Evolutionary conservation across 2,113 vertebrate genomes (phyloP), one percentile per base, ranked within the genome.

Genomic region (Prunella fulvescens): DNA sequence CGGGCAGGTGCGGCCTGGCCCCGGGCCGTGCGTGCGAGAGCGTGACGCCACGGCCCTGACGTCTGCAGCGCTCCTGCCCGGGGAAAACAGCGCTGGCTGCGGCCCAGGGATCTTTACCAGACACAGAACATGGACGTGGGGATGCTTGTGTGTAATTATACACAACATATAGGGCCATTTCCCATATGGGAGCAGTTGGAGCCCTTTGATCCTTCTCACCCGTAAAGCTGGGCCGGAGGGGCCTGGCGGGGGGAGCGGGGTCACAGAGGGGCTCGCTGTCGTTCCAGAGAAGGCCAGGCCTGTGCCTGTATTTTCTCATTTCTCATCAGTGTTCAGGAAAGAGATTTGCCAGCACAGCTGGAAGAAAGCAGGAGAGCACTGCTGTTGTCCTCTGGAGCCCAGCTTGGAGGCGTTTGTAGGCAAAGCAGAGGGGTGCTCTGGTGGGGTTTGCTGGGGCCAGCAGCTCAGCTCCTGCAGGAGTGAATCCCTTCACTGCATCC

Each of bases 151-250:
- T 67, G 71, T 83, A 78, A 95, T 94, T 86, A 78, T 7, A 83
- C 80, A 81, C 64, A 91, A 51, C 4, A 0, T 67, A 76, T 33
- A 93, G 56, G 91, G 61, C 90, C 61, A 88, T 42, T 90, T 80
- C 9, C 86, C 95, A 96, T 95, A 88, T 94, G 95, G 90, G 88
- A 95, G 92, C 88, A 92, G 31, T 76, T 83, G 90, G 79, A 78
- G 65, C 69, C 48, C 92, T 96, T 96, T 93, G 93, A 97, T 96
- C 90, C 86, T 81, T 78, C 92, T 90, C 61, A 25, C 86, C 92
- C 82, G 2, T 93, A 94, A 95, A 86, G 39, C 64, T 5, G n/a
- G 76, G 87, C 85, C 40, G 14, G 18, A 66, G 79, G 53, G 44
- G 85, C 51, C 88, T 92, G 88, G 70, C 0, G 57, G 86, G 88